A percentile compares a stretch with the other conserved stretches of the same genome.
Evolutionary conservation across 2,888 invertebrate genomes (phyloP).

Genomic region (Drosophila gaucha): DNA sequence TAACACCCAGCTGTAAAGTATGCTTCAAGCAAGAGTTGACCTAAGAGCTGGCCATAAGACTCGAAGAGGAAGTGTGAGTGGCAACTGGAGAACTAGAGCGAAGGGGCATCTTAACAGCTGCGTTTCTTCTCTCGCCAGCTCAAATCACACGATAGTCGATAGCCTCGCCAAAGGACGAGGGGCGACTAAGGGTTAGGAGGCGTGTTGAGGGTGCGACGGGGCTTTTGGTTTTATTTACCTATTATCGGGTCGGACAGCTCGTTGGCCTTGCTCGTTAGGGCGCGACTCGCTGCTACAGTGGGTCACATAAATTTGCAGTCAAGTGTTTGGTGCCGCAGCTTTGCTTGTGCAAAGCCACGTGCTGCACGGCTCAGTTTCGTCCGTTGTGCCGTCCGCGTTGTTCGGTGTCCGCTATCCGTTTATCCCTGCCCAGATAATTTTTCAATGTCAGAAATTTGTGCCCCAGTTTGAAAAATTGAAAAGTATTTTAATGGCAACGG

Average conservation of each 20-base stretch:
- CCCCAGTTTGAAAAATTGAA: constrained; percentile 71
- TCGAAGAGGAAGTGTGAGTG: neutral
- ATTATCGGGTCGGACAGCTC: constrained; percentile 45
- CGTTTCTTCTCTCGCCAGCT: constrained; percentile 18
- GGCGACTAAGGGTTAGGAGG: neutral
- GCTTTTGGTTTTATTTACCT: constrained; percentile 45
- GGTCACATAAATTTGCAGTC: constrained; percentile 37
- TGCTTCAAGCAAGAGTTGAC: constrained; percentile 4
- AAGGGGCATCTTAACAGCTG: constrained; percentile 27
- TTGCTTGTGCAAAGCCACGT: constrained; percentile 9
- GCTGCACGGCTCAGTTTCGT: constrained; percentile 5
- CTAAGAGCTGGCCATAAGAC: constrained; percentile 1
- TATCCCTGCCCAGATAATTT: constrained; percentile 66
- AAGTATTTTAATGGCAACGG: constrained; percentile 64
- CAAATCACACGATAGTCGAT: constrained; percentile 21
- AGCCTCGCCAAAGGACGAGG: constrained; percentile 1
- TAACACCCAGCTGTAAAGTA: neutral
- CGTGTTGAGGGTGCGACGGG: neutral
- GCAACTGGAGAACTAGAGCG: neutral
- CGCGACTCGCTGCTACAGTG: constrained; percentile 31
- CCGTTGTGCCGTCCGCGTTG: neutral
- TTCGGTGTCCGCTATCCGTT: constrained; percentile 39
- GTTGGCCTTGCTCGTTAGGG: constrained; percentile 44
- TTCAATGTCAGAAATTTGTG: constrained; percentile 73
- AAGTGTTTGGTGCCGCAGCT: constrained; percentile 9